These are phyloP conservation scores for Sparidentex hasta DNA, from an alignment of 2,797 vertebrate species.

Conservation along the genomic window DNA sequence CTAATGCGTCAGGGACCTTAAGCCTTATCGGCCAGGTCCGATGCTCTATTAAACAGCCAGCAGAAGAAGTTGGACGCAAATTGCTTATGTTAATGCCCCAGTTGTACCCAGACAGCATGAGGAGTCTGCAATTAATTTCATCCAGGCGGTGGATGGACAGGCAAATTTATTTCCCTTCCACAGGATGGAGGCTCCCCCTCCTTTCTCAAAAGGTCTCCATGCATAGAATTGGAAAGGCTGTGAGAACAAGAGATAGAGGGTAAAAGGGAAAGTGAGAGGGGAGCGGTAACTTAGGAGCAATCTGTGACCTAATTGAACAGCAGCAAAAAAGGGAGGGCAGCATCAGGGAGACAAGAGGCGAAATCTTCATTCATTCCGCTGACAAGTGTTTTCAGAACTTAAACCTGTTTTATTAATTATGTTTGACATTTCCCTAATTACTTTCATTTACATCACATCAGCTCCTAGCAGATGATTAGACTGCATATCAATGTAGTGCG, in stretches of 20 bases:
- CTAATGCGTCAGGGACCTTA: constrained; percentile 91
- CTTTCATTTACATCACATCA: constrained; percentile 98
- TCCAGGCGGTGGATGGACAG: constrained; percentile 91
- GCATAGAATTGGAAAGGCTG: constrained; percentile 76
- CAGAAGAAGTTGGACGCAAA: constrained; percentile 95
- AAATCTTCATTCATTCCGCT: constrained; percentile 93
- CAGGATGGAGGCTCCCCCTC: constrained; percentile 79
- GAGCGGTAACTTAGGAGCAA: constrained; percentile 81
- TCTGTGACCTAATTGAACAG: constrained; percentile 90
- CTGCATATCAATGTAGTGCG: constrained; percentile 91
- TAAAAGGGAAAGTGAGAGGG: constrained; percentile 76
- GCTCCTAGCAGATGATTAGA: constrained; percentile 91
- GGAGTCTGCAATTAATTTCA: constrained; percentile 97
- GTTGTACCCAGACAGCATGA: constrained; percentile 96
- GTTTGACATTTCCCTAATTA: constrained; percentile 95
- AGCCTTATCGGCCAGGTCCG: constrained; percentile 94
- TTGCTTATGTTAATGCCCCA: constrained; percentile 99
- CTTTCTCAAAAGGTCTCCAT: constrained; percentile 83
- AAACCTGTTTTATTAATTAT: constrained; percentile 96
- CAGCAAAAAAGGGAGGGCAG: constrained; percentile 76
- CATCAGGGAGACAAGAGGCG: constrained; percentile 73
- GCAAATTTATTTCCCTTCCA: constrained; percentile 94
- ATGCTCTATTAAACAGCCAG: constrained; percentile 97
- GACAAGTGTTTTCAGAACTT: constrained; percentile 96
- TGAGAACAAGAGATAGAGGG: constrained; percentile 76